Evolutionary conservation across 2,113 vertebrate genomes (phyloP).

Genomic region (Stegastes partitus): DNA sequence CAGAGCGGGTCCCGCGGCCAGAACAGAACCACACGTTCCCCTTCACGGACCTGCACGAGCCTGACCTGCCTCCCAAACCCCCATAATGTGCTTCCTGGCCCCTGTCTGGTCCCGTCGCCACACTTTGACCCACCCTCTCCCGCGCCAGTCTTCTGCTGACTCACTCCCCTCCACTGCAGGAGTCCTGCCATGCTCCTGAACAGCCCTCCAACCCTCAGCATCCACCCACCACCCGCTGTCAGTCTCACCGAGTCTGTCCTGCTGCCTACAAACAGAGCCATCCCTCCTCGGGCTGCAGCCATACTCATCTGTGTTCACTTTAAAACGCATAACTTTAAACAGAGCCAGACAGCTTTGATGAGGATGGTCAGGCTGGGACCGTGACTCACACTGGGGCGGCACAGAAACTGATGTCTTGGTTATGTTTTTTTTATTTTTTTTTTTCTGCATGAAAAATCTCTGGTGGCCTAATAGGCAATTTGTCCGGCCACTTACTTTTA

Average conservation of each 20-base stretch:
- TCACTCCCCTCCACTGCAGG: constrained; percentile 37
- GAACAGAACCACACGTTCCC: constrained; percentile 33
- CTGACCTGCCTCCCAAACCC: constrained; percentile 44
- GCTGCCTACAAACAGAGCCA: constrained; percentile 4
- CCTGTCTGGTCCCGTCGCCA: constrained; percentile 12
- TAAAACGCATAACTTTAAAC: no score
- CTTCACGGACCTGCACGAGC: constrained; percentile 30
- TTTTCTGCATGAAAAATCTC: no score
- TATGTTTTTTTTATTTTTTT: no score
- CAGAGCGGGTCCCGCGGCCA: constrained; percentile 37
- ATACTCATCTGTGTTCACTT: no score
- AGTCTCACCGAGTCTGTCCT: constrained; percentile 34
- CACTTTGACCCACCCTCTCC: background rate
- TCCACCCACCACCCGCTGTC: constrained; percentile 24
- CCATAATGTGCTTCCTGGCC: constrained; percentile 25
- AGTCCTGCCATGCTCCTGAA: constrained; percentile 16
- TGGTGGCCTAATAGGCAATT: no score
- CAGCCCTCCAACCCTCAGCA: background rate
- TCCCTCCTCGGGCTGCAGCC: background rate
- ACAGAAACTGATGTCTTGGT: no score
- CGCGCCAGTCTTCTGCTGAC: constrained; percentile 23
- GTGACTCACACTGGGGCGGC: no score
- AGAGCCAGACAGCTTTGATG: no score
- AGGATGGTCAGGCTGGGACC: no score
- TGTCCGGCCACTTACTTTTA: no score